Percentiles rank a stretch among this genome's conserved stretches.
Evolutionary conservation across 1,140 invertebrate genomes (phyloP).

Genomic region (Scaptomyza montana): DNA sequence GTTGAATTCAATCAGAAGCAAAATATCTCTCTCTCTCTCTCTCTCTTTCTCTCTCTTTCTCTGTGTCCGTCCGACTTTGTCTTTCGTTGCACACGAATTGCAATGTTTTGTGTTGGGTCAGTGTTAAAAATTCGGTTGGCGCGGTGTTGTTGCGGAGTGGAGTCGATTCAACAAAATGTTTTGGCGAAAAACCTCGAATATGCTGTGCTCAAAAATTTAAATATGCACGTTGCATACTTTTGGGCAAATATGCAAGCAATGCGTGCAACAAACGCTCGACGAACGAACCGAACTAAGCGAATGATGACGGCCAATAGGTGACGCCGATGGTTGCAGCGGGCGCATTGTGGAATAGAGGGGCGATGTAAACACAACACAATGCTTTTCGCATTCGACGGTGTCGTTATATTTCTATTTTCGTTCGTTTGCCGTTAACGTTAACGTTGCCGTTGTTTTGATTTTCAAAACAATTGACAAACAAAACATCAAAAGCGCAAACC

Average conservation of each 20-base stretch:
- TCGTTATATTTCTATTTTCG: conserved; percentile 7
- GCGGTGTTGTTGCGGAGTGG: background rate
- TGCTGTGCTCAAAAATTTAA: conserved; percentile 62
- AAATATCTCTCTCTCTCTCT: too few relatives aligned
- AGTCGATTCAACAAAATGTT: conserved; percentile 8
- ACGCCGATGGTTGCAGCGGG: background rate
- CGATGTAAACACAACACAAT: conserved; percentile 38
- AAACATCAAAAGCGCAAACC: conserved; percentile 78
- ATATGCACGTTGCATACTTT: conserved; percentile 75
- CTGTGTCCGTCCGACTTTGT: too few relatives aligned
- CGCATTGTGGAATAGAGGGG: background rate
- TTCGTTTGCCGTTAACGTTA: conserved; percentile 5
- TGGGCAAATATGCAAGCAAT: conserved; percentile 67
- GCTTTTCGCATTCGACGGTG: conserved; percentile 63
- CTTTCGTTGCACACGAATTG: background rate
- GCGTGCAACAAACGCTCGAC: conserved; percentile 42
- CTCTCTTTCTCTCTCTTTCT: too few relatives aligned
- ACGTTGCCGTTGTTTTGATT: conserved; percentile 64
- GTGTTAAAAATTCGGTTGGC: background rate
- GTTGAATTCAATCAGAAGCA: too few relatives aligned
- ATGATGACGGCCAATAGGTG: background rate
- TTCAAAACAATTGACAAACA: conserved; percentile 79
- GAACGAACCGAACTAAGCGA: background rate
- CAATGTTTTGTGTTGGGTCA: background rate
- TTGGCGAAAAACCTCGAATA: conserved; percentile 38